A percentile compares a stretch with the other conserved stretches of the same genome.
Conservation (phyloP, 2,113 vertebrate genomes). For the Peromyscus maniculatus region DNA sequence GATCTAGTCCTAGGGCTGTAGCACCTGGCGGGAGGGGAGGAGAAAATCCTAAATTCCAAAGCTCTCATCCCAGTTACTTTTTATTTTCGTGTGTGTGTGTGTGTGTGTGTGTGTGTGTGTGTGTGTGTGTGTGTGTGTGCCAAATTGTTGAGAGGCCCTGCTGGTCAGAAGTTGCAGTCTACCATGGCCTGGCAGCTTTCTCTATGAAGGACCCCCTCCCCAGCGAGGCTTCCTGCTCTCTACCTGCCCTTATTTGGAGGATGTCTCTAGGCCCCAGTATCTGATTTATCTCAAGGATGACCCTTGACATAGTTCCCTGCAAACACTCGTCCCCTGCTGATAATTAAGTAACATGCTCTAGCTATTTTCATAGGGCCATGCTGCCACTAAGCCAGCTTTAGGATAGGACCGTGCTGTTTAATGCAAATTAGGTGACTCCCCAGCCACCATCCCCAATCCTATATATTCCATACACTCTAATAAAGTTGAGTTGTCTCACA, state of each 20-base stretch:
- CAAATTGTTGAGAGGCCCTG: not conserved
- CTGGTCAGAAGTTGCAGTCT: not conserved
- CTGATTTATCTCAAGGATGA: not conserved
- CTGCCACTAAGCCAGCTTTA: not conserved
- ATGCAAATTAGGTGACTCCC: not conserved
- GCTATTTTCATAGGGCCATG: too few species aligned
- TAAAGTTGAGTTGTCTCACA: not conserved
- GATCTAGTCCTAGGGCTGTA: not conserved
- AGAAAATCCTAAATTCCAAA: not conserved
- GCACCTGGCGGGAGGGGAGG: not conserved
- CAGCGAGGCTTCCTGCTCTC: not conserved
- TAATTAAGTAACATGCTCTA: not conserved
- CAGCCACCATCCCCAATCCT: not conserved
- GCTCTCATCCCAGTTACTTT: not conserved
- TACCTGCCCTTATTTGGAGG: not conserved
- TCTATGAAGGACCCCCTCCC: not conserved
- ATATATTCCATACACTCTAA: not conserved
- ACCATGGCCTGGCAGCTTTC: not conserved
- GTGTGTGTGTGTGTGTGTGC: not conserved
- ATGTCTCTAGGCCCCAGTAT: not conserved
- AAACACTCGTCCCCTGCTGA: not conserved
- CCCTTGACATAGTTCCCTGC: not conserved
- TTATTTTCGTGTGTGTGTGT: not conserved
- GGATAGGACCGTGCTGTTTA: not conserved
- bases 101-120: not conserved